phyloP scores from a whole-genome alignment of 2,888 invertebrate genomes.

The Petrolisthes cinctipes region DNA sequence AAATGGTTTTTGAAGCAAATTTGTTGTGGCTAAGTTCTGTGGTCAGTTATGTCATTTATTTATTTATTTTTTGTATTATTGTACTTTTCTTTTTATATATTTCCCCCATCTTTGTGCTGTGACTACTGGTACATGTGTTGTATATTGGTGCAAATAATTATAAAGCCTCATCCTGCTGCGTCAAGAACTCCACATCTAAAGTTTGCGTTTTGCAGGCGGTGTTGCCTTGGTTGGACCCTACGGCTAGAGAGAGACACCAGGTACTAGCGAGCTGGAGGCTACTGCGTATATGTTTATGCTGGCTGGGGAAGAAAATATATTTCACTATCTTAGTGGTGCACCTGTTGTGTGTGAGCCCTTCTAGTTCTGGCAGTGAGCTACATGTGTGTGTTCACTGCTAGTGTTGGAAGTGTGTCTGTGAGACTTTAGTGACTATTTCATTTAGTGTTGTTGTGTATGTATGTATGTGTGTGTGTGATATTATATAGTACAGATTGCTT shows the following conservation, averaged over 20 bases:
- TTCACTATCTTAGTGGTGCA: constrained; percentile 35
- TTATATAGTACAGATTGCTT: constrained; percentile 28
- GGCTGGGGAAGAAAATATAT: constrained; percentile 8
- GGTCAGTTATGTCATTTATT: constrained; percentile 46
- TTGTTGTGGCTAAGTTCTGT: too few species aligned
- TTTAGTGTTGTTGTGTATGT: background rate
- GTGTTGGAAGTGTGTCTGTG: constrained; percentile 30
- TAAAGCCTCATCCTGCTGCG: constrained; percentile 38
- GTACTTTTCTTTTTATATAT: constrained; percentile 28
- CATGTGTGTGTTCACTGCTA: too few species aligned
- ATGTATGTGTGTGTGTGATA: background rate
- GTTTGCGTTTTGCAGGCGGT: constrained; percentile 65
- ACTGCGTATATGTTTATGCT: constrained; percentile 43
- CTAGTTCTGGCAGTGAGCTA: constrained; percentile 21
- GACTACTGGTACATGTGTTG: constrained; percentile 64
- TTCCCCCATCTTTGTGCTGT: constrained; percentile 54
- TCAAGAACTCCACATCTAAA: constrained; percentile 63
- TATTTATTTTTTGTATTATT: constrained; percentile 44
- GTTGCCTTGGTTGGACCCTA: constrained; percentile 62
- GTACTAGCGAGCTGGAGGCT: constrained; percentile 61
- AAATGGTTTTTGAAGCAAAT: too few species aligned
- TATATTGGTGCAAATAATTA: constrained; percentile 58
- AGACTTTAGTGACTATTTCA: too few species aligned
- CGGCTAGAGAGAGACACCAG: constrained; percentile 61
- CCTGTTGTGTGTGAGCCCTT: constrained; percentile 24